Percentiles rank a stretch among this genome's conserved stretches.
phyloP scores from a whole-genome alignment of 2,888 invertebrate species.

The Norana najaformis region DNA sequence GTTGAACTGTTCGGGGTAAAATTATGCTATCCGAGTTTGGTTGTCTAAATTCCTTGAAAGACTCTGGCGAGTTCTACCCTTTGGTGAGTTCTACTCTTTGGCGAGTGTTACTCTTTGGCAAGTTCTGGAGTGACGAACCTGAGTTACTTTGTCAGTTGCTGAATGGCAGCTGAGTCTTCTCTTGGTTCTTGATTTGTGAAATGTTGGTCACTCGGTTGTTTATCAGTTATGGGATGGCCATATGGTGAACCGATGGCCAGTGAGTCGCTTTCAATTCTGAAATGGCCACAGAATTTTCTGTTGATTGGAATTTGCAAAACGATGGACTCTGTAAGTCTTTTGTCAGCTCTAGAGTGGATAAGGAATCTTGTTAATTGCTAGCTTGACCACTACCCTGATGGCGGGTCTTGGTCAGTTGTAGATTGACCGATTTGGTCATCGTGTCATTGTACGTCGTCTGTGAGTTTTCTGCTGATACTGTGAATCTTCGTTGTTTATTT shows the following conservation, averaged over 20 bases:
- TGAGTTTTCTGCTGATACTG: background rate
- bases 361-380: background rate
- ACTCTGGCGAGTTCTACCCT: too few relatives aligned
- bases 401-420: background rate
- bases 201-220: background rate
- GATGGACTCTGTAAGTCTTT: background rate
- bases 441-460: background rate
- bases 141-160: too few relatives aligned
- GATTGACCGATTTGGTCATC: background rate
- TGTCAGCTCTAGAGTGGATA: background rate
- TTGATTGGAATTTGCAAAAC: background rate
- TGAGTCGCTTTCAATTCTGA: background rate
- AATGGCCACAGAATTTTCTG: background rate
- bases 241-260: background rate
- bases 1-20: background rate
- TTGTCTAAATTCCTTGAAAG: too few relatives aligned
- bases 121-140: too few relatives aligned
- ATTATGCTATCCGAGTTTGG: background rate
- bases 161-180: too few relatives aligned
- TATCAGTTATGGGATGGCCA: background rate
- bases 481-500: background rate
- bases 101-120: background rate
- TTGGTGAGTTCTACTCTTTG: background rate
- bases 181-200: too few relatives aligned
- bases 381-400: background rate